These are phyloP conservation scores for Heptranchias perlo DNA, from an alignment of 2,113 vertebrate species.

Conservation along the genomic window DNA sequence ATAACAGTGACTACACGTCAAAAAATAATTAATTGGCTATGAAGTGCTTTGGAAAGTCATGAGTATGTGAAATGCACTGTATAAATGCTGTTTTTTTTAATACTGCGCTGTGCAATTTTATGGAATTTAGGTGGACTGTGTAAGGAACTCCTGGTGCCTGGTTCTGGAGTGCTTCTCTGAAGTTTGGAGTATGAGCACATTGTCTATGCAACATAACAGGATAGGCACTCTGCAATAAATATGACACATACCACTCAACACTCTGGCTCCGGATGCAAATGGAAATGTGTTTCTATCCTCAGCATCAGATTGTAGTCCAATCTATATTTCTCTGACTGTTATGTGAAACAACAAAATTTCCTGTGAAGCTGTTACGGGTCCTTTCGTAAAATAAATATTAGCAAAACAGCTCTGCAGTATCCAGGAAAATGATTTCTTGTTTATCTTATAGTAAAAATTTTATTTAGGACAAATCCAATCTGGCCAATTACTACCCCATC, in stretches of 20 bases:
- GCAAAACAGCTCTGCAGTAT: too few relatives aligned
- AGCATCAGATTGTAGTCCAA: background rate
- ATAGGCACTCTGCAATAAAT: background rate
- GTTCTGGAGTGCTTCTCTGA: background rate
- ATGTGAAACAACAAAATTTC: background rate
- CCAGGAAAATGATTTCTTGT: background rate
- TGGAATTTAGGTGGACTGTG: too few relatives aligned
- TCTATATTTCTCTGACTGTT: background rate
- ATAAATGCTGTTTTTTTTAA: too few relatives aligned
- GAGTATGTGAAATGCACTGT: too few relatives aligned
- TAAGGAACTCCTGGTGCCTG: background rate
- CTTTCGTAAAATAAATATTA: background rate
- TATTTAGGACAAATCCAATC: too few relatives aligned
- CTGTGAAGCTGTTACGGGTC: background rate
- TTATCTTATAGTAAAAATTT: background rate
- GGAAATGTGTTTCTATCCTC: background rate
- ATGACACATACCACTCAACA: background rate
- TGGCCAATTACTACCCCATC: too few relatives aligned
- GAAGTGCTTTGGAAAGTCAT: too few relatives aligned
- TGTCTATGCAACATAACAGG: background rate
- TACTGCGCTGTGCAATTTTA: too few relatives aligned
- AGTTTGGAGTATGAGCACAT: background rate
- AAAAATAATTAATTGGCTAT: background rate
- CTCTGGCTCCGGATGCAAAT: background rate
- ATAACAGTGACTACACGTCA: too few relatives aligned